Percentiles rank a stretch among this genome's conserved stretches.
Evolutionary conservation across 2,888 invertebrate species (phyloP).

Genomic region (Melieria omissa): DNA sequence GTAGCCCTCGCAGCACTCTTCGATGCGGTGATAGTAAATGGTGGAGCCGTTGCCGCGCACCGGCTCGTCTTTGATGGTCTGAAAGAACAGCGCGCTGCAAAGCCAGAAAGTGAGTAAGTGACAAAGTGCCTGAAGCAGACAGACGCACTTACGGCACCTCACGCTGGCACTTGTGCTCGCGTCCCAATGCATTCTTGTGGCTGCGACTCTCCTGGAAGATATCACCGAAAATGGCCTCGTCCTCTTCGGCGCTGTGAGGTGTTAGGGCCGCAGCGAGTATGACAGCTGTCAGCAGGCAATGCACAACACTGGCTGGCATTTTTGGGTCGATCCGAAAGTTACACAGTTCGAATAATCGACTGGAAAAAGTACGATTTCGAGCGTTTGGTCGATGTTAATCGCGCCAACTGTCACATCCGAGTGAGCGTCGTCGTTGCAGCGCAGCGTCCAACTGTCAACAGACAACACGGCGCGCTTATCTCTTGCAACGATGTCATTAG

Average conservation of each 20-base stretch:
- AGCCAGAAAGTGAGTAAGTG: not conserved
- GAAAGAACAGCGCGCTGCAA: slow-evolving; percentile 57
- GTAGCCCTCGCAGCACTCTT: slow-evolving; percentile 79
- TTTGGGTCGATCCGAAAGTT: not conserved
- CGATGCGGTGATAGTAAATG: slow-evolving; percentile 70
- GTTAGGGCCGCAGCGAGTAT: not conserved
- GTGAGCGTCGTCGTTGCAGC: no score
- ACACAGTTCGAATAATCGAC: no score
- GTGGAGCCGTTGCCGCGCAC: slow-evolving; percentile 66
- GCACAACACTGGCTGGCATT: not conserved
- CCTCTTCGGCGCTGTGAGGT: not conserved
- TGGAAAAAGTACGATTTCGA: no score
- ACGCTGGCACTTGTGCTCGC: slow-evolving; percentile 47
- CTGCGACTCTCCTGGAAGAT: slow-evolving; percentile 45
- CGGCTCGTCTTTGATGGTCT: slow-evolving; percentile 50
- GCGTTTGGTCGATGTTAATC: slow-evolving; percentile 15
- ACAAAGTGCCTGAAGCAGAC: not conserved
- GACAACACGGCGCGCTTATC: no score
- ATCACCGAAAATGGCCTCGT: slow-evolving; percentile 44
- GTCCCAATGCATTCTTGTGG: slow-evolving; percentile 16
- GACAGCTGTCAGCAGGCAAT: slow-evolving; percentile 7
- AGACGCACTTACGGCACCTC: slow-evolving; percentile 59
- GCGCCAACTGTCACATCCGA: slow-evolving; percentile 16
- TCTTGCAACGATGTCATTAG: no score
- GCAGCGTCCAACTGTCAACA: no score